Percentiles rank a stretch among this genome's conserved stretches.
phyloP scores from a whole-genome alignment of 2,888 invertebrate genomes.

The Tipula lateralis region DNA sequence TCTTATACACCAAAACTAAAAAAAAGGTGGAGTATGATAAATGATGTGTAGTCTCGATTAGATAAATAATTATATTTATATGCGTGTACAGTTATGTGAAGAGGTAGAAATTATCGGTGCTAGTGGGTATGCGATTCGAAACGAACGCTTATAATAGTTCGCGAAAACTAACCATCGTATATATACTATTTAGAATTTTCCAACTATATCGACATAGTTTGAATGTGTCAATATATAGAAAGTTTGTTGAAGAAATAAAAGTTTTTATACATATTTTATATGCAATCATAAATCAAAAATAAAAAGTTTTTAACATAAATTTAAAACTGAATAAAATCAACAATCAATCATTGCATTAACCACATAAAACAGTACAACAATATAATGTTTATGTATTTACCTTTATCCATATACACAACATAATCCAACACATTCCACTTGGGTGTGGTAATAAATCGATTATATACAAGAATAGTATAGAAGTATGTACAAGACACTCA shows the following conservation, averaged over 20 bases:
- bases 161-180: background rate
- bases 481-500: background rate
- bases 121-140: background rate
- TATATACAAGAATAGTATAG: background rate
- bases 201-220: background rate
- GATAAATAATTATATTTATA: background rate
- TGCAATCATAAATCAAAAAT: constrained; percentile 24
- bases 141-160: background rate
- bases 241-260: background rate
- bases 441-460: constrained; percentile 19
- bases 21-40: constrained; percentile 1
- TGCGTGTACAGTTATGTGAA: background rate
- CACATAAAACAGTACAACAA: constrained; percentile 9
- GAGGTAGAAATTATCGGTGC: background rate
- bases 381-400: background rate
- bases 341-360: constrained; percentile 24
- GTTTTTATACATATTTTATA: background rate
- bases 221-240: constrained; percentile 24
- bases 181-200: background rate
- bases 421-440: background rate
- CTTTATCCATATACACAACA: constrained; percentile 24
- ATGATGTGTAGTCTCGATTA: background rate
- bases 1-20: too few relatives aligned
- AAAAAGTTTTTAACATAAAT: constrained; percentile 15
- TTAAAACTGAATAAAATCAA: constrained; percentile 24